Evolutionary conservation across 2,797 vertebrate species (phyloP), one percentile per base, ranked within the genome.

Genomic region (Acanthurus tractus): DNA sequence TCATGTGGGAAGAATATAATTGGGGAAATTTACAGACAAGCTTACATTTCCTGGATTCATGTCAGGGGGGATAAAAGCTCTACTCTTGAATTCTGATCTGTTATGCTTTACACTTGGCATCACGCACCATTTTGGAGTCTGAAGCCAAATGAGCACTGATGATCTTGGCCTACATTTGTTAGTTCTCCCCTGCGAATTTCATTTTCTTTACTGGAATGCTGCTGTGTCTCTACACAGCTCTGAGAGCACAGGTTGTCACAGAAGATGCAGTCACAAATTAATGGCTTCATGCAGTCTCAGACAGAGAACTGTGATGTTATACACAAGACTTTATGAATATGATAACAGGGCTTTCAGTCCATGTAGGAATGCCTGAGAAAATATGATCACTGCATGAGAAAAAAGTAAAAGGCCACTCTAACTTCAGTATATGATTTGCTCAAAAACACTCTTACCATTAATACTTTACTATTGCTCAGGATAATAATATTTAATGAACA

Each of bases 161-260:
- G 70, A 61, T 70, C 75, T 74, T 40, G 75, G 66, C 75, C 75
- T 66, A 78, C 55, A 74, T 82, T 62, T 74, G n/a, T 3, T 1
- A 18, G 8, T 49, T 29, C 18, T 52, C 40, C 66, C 45, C 29
- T 5, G 29, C 2, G 57, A 54, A 46, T 54, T 75, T 63, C n/a
- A 17, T 78, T 40, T 70, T 11, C 58, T 25, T 49, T 3, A 12
- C 57, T 53, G 67, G 42, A 54, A 38, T 0, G 8, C 49, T 23
- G 29, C 65, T 50, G 54, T 44, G 20, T 14, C 46, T 7, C 23
- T 15, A 3, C 17, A 55, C 25, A 4, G 25, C 53, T 38, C 53
- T 22, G 66, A 70, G 54, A 57, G 25, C 50, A 44, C 65, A 38
- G 50, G 45, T 25, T 49, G 54, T 65, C 70, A 18, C 74, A 20